Base-by-base conservation (phyloP, 2,113 vertebrate species). In the Aphyosemion australe region DNA sequence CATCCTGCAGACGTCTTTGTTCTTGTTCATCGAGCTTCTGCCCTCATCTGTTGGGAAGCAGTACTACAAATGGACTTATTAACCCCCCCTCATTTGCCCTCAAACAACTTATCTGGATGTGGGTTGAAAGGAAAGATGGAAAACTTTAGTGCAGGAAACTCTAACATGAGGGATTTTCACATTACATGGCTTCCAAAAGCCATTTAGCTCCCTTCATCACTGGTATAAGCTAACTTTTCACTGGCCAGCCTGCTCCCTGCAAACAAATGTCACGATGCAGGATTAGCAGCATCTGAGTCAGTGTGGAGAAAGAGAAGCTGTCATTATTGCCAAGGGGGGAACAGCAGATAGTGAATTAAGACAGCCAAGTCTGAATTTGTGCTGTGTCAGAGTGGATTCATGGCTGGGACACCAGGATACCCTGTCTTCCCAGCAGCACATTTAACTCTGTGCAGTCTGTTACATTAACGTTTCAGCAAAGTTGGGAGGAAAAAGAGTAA, bases 41-140 rank as follows among this genome's bases (percentile, higher is more conserved):
- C 84, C 83, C 80, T 85, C 86, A 56, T 78, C 82, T 84, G 86
- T 80, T 74, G 58, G 71, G 51, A 50, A 41, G 47, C 49, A 73
- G 86, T 60, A 86, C 70, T 88, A 75, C 83, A 80, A 57, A 76
- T 12, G 20, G 31, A 10, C 39, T 63, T 55, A 26, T 48, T 43
- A 47, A 14, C 47, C 15, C 19, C 42, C 8, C 7, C 39, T 15
- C 56, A 26, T 43, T 12, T 13, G 16, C 41, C 18, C 45, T 3
- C 8, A 1, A 49, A 46, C 14, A 3, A 0, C 0, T 74, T 48
- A 42, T 51, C 19, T 26, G 37, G 19, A 20, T 19, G 39, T 18
- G 46, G 50, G 18, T 11, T 12, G 11, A 66, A 47, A 26, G 9
- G 26, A 19, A 63, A 67, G 49, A 5, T 9, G 13, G 20, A 42